Conservation (phyloP, 2,797 vertebrate genomes). For the Enteromius unitaeniatus region DNA sequence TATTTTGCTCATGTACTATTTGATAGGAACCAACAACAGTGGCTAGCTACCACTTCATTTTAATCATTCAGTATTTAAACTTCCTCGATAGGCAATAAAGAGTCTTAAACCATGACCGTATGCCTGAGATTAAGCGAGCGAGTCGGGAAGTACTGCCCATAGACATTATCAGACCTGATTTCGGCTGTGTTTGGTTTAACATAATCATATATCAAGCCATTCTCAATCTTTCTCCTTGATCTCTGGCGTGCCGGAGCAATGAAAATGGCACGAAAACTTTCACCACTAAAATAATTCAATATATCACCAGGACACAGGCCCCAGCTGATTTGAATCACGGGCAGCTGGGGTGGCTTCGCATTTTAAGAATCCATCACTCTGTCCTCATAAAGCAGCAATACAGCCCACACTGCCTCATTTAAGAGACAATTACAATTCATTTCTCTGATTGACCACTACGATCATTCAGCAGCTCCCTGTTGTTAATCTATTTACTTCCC, state of each 20-base stretch:
- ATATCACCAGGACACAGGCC: constrained; percentile 53
- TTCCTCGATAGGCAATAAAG: constrained; percentile 20
- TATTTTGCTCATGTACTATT: background rate
- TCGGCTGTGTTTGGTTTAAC: constrained; percentile 44
- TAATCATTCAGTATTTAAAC: constrained; percentile 39
- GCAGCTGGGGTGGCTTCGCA: constrained; percentile 42
- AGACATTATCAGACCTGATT: constrained; percentile 61
- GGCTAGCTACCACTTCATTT: constrained; percentile 32
- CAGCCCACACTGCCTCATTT: constrained; percentile 62
- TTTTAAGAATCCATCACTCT: constrained; percentile 59
- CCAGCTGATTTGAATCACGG: constrained; percentile 62
- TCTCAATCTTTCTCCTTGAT: constrained; percentile 54
- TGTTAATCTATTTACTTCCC: constrained; percentile 68
- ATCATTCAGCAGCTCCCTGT: constrained; percentile 67
- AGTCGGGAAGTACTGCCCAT: constrained; percentile 47
- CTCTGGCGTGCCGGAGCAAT: constrained; percentile 58
- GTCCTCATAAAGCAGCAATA: constrained; percentile 63
- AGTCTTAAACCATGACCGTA: constrained; percentile 27
- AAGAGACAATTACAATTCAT: constrained; percentile 63
- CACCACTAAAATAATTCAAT: constrained; percentile 58
- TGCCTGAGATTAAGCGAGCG: constrained; percentile 45
- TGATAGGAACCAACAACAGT: constrained; percentile 7
- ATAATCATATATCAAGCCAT: constrained; percentile 57
- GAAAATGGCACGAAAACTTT: constrained; percentile 58
- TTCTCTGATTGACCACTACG: constrained; percentile 74